A percentile compares a stretch with the other conserved stretches of the same genome.
Conservation (phyloP, 1,140 invertebrate species). For the Sycobia sp. region DNA sequence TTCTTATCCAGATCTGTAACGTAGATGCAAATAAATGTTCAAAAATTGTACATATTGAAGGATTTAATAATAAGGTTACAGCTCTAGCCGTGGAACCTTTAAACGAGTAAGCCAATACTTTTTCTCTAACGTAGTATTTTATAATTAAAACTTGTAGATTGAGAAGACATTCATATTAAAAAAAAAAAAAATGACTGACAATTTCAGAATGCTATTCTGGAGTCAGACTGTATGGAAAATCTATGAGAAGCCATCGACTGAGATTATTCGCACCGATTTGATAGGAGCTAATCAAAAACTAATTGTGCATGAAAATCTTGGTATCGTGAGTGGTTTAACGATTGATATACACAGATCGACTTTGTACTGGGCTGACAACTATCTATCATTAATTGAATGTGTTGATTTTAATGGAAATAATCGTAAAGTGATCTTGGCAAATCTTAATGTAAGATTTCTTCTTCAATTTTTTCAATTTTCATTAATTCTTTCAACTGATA, state of each 20-base stretch:
- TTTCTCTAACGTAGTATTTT: too few relatives aligned
- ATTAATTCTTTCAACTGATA: too few relatives aligned
- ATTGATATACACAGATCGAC: conserved; percentile 71
- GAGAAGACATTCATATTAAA: too few relatives aligned
- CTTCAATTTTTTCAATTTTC: not conserved
- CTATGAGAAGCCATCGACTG: conserved; percentile 54
- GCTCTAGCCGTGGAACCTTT: conserved; percentile 84
- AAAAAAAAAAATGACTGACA: too few relatives aligned
- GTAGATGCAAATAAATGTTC: conserved; percentile 64
- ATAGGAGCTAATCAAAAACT: conserved; percentile 68
- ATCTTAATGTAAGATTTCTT: conserved; percentile 7
- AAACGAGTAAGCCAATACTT: conserved; percentile 64
- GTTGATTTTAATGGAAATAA: conserved; percentile 76
- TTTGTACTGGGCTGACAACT: conserved; percentile 79
- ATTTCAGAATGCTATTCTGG: conserved; percentile 63
- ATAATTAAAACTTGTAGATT: conserved; percentile 5
- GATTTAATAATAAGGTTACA: conserved; percentile 75
- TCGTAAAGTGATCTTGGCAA: conserved; percentile 51
- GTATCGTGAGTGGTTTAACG: conserved; percentile 72
- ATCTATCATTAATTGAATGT: conserved; percentile 70
- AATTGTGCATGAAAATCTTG: conserved; percentile 65
- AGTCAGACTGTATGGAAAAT: conserved; percentile 52
- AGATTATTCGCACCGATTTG: conserved; percentile 71
- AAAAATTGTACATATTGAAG: conserved; percentile 71
- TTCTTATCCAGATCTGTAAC: conserved; percentile 60